Evolutionary conservation across 2,888 invertebrate genomes (phyloP), one percentile per base, ranked within the genome.

Genomic region (Bimastos eiseni): DNA sequence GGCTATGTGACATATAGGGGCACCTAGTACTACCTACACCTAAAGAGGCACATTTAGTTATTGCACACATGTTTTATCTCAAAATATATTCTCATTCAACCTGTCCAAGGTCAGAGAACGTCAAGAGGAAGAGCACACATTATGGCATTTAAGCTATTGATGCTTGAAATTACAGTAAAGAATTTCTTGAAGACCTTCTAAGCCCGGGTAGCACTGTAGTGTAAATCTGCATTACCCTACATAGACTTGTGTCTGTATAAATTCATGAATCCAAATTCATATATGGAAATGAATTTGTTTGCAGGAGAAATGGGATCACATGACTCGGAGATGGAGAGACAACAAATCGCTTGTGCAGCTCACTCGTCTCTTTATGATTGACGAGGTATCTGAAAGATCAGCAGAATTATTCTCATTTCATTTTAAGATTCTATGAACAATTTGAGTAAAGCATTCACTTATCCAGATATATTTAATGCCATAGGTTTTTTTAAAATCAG

Each of bases 271-370:
- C n/a, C n/a, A n/a, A 70, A 49, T 49, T 19, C 4, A 17, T 17
- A 49, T n/a, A 70, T 70, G 70, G n/a, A 8, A 5, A 1, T 30
- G 13, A 55, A 33, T 70, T 41, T 92, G 83, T 90, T 41, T 93
- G 24, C 91, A 95, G 95, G 95, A 95, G 92, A 97, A 97, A 95
- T 97, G 97, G 97, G 97, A 97, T 94, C 97, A 97, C 93, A 94
- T 97, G 93, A 97, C 97, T 0, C 96, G 97, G 91, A 96, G 96
- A 92, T 97, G 97, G 97, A 96, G 96, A 92, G 97, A 97, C 93
- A 96, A 97, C 93, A 95, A 96, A 91, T 95, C 96, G 19, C 94
- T 97, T 30, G 96, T 97, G 34, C 96, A 96, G 92, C 93, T 93
- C 33, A 96, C 97, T 24, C 92, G 94, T 49, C 93, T 95, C 17